Evolutionary conservation across 2,888 invertebrate species (phyloP).

Genomic region (Rhogogaster chlorosoma): DNA sequence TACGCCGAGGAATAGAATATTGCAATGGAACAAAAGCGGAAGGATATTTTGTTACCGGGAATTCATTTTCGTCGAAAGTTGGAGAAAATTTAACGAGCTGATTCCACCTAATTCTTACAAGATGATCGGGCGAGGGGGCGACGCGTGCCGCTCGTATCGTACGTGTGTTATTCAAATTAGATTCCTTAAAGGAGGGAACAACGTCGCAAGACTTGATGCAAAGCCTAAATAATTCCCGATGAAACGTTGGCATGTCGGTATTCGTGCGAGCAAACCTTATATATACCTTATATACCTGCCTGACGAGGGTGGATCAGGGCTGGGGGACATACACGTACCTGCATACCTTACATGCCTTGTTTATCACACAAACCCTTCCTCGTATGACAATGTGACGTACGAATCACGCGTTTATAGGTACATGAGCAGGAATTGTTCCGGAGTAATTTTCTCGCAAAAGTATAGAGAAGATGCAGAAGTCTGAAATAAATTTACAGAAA

Average conservation of each 20-base stretch:
- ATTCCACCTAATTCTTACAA: neutral
- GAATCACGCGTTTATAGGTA: neutral
- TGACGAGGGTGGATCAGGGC: constrained; percentile 36
- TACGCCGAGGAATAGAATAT: neutral
- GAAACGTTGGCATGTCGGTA: constrained; percentile 62
- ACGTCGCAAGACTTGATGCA: constrained; percentile 67
- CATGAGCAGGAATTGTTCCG: neutral
- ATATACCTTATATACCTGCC: too few relatives aligned
- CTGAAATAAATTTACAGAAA: neutral
- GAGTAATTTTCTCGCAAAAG: neutral
- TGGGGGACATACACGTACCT: constrained; percentile 8
- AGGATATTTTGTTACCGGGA: neutral
- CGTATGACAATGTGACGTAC: neutral
- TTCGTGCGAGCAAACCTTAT: constrained; percentile 30
- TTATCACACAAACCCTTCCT: constrained; percentile 1
- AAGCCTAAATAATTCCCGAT: constrained; percentile 72
- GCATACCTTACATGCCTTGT: constrained; percentile 20
- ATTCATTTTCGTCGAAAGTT: neutral
- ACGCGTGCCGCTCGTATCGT: neutral
- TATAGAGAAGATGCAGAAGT: neutral
- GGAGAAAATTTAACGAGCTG: neutral
- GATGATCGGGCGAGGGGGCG: neutral
- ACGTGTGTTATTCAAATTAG: constrained; percentile 71
- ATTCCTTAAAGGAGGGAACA: constrained; percentile 63
- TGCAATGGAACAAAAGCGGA: neutral